Percentiles rank a stretch among this genome's conserved stretches.
These are phyloP conservation scores for Turritopsis rubra DNA, from an alignment of 30 jellyfish, hydroid and myxozoan species.

Conservation along the genomic window DNA sequence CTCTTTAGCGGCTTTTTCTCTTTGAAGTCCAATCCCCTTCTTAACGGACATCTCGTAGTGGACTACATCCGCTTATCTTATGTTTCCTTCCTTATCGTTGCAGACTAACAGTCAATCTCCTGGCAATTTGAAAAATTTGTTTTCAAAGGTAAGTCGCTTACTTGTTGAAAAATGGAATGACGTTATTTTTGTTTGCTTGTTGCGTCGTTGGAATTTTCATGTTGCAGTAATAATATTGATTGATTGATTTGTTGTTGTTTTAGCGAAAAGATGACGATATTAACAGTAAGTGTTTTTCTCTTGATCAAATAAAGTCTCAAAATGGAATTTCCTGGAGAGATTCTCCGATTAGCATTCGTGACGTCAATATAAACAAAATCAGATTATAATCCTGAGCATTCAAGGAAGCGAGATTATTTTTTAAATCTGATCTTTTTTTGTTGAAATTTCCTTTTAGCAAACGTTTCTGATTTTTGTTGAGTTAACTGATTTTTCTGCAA, in stretches of 20 bases:
- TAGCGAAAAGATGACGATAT: not conserved
- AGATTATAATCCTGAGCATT: too few relatives aligned
- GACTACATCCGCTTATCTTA: too few relatives aligned
- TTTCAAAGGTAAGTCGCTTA: conserved; percentile 14
- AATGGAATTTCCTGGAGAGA: not conserved
- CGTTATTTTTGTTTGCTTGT: not conserved
- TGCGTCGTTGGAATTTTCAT: too few relatives aligned
- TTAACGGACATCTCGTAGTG: too few relatives aligned
- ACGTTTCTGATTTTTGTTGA: not conserved
- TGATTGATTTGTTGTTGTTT: not conserved
- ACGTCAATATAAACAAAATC: too few relatives aligned
- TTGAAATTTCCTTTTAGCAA: not conserved
- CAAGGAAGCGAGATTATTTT: not conserved
- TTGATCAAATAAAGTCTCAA: not conserved
- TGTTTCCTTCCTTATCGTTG: conserved; percentile 4
- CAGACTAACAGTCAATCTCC: conserved; percentile 40
- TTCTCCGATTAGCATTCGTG: not conserved
- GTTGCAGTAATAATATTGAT: not conserved
- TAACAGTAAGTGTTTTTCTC: not conserved
- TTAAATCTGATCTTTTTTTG: not conserved
- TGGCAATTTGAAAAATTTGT: conserved; percentile 31
- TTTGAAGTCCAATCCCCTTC: too few relatives aligned
- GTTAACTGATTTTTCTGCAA: too few relatives aligned
- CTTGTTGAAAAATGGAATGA: not conserved
- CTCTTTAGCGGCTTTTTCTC: too few relatives aligned